phyloP scores from a whole-genome alignment of 2,888 invertebrate genomes.

The Sicus ferrugineus region DNA sequence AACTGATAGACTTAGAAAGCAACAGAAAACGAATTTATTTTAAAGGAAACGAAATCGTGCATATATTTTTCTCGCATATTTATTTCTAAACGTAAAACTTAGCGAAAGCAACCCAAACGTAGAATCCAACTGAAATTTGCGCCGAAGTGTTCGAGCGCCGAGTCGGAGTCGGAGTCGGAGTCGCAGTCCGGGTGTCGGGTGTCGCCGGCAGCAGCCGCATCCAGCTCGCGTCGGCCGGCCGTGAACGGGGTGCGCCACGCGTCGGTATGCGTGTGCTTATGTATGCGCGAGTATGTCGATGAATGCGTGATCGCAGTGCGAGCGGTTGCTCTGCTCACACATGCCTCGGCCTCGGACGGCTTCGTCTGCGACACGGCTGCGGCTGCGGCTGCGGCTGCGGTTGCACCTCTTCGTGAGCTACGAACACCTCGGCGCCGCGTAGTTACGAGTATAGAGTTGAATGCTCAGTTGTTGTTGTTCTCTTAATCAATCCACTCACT shows the following conservation, averaged over 20 bases:
- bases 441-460: too few species aligned
- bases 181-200: too few species aligned
- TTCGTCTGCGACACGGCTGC: background rate
- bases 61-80: conserved; percentile 30
- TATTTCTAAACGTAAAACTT: conserved; percentile 30
- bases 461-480: conserved; percentile 8
- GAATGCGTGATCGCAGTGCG: too few species aligned
- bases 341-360: background rate
- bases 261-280: too few species aligned
- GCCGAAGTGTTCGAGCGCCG: too few species aligned
- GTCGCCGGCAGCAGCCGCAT: too few species aligned
- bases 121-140: background rate
- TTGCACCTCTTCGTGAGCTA: too few species aligned
- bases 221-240: too few species aligned
- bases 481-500: background rate
- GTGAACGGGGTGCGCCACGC: too few species aligned
- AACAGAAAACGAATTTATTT: conserved; percentile 53
- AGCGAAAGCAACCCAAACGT: background rate
- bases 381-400: background rate
- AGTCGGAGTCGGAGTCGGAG: too few species aligned
- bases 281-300: too few species aligned
- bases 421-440: too few species aligned
- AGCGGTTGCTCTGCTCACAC: background rate
- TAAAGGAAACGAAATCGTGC: conserved; percentile 36
- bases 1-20: conserved; percentile 41